Conservation (phyloP, 2,113 vertebrate genomes). For the Pluvianellus socialis region DNA sequence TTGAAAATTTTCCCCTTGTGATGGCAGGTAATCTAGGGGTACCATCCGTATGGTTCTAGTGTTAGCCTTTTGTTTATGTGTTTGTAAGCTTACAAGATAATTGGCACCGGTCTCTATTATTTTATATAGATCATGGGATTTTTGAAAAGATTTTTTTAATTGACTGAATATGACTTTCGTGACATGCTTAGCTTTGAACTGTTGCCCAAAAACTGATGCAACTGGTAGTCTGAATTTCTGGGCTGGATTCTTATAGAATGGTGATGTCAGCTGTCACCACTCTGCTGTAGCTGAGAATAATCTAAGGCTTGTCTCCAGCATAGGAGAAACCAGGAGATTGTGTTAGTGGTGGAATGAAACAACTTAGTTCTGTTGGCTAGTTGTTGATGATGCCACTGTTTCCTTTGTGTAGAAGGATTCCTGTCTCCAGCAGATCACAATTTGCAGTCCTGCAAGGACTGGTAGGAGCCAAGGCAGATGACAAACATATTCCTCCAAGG, state of each 20-base stretch:
- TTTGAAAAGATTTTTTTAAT: not conserved
- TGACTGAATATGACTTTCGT: conserved; percentile 9
- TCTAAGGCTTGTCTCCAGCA: not conserved
- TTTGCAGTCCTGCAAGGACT: not conserved
- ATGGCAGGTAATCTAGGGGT: not conserved
- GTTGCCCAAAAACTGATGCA: conserved; percentile 57
- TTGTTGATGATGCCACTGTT: conserved; percentile 11
- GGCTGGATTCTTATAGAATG: not conserved
- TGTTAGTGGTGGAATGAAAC: not conserved
- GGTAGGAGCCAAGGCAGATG: not conserved
- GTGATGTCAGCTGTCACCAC: conserved; percentile 65
- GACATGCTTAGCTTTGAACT: conserved; percentile 49
- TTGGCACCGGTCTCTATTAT: not conserved
- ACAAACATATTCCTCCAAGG: not conserved
- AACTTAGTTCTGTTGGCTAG: not conserved
- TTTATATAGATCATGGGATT: not conserved
- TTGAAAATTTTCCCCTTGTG: not conserved
- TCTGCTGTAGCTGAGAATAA: conserved; percentile 22
- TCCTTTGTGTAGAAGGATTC: not conserved
- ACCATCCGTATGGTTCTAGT: not conserved
- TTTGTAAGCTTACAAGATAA: not conserved
- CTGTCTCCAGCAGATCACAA: not conserved
- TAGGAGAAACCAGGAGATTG: not conserved
- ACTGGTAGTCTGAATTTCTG: conserved; percentile 54
- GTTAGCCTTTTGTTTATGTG: not conserved